Conservation (phyloP, 2,888 invertebrate genomes). For the Euplexia lucipara region DNA sequence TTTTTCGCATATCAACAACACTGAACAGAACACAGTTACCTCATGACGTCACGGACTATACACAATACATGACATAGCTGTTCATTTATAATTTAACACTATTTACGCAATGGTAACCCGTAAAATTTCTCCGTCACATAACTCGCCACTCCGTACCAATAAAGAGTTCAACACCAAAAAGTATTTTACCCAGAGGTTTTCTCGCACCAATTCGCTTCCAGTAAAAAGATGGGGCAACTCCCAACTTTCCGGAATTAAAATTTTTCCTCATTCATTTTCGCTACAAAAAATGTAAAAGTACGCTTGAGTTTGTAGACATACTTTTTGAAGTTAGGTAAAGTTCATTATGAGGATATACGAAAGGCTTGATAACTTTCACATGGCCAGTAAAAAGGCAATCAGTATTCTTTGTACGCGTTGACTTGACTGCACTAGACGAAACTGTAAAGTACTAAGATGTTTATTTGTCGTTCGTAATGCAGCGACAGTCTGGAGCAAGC, state of each 20-base stretch:
- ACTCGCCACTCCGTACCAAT: constrained; percentile 44
- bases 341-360: constrained; percentile 22
- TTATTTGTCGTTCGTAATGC: constrained; percentile 51
- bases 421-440: constrained; percentile 29
- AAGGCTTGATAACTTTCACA: constrained; percentile 27
- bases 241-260: constrained; percentile 32
- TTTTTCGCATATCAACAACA: constrained; percentile 20
- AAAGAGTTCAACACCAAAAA: constrained; percentile 57
- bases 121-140: constrained; percentile 41
- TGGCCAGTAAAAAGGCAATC: constrained; percentile 31
- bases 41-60: constrained; percentile 5
- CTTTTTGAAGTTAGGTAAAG: constrained; percentile 24
- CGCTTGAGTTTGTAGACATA: constrained; percentile 8
- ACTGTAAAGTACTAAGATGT: constrained; percentile 42
- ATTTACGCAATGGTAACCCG: constrained; percentile 11
- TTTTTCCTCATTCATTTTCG: constrained; percentile 28
- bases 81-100: constrained; percentile 34
- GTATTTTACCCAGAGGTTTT: constrained; percentile 56
- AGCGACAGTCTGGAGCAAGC: constrained; percentile 51
- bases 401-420: constrained; percentile 27
- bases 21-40: constrained; percentile 3
- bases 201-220: constrained; percentile 46
- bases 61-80: constrained; percentile 11
- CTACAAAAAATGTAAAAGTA: background rate
- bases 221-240: constrained; percentile 33